These are phyloP conservation scores for Drosophila formosana DNA, from an alignment of 2,888 invertebrate species.

Conservation along the genomic window DNA sequence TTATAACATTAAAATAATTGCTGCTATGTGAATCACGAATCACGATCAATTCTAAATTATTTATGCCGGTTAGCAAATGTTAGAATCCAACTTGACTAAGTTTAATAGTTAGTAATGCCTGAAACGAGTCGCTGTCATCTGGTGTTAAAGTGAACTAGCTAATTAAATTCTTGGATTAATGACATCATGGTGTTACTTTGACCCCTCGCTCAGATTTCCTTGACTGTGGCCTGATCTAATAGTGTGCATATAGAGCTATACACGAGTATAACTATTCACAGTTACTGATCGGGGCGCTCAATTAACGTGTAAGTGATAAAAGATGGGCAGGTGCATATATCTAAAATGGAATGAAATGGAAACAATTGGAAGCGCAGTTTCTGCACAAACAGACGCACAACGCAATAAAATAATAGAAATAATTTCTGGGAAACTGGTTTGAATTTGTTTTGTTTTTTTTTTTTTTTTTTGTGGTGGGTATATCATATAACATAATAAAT, in stretches of 20 bases:
- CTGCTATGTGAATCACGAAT: not conserved
- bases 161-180: constrained; percentile 5
- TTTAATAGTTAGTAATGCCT: not conserved
- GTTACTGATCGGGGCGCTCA: constrained; percentile 6
- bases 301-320: constrained; percentile 44
- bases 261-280: not conserved
- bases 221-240: not conserved
- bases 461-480: too few relatives aligned
- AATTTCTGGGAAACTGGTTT: constrained; percentile 18
- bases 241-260: not conserved
- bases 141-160: not conserved
- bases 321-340: constrained; percentile 9
- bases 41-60: not conserved
- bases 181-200: constrained; percentile 11
- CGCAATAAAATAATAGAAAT: not conserved
- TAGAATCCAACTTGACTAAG: not conserved
- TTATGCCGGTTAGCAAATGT: not conserved
- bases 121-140: not conserved
- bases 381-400: not conserved
- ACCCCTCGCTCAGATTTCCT: not conserved
- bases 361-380: constrained; percentile 22
- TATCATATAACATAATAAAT: not conserved
- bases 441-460: not conserved
- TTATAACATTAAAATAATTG: not conserved
- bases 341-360: constrained; percentile 14